phyloP scores from a whole-genome alignment of 2,888 invertebrate species.

The Pammene aurita region DNA sequence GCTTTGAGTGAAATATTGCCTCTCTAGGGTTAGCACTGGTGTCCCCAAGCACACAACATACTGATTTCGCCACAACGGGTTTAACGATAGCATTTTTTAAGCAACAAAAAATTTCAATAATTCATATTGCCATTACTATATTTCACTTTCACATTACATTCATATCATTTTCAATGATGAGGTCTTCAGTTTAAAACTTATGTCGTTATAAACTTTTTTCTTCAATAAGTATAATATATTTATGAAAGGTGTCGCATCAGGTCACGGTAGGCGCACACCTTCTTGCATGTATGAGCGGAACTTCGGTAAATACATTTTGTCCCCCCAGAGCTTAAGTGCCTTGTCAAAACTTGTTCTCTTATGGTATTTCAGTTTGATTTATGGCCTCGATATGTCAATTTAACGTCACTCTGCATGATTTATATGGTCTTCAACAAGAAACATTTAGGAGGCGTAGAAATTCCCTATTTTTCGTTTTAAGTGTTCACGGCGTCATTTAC shows the following conservation, averaged over 20 bases:
- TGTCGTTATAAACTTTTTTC: too few species aligned
- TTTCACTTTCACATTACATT: too few species aligned
- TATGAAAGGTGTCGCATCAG: conserved; percentile 2
- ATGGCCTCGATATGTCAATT: conserved; percentile 79
- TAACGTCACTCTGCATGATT: conserved; percentile 77
- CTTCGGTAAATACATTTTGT: conserved; percentile 40
- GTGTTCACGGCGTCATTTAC: background rate
- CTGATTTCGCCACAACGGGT: too few species aligned
- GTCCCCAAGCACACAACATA: too few species aligned
- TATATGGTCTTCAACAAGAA: conserved; percentile 71
- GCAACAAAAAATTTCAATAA: too few species aligned
- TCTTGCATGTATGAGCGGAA: conserved; percentile 8
- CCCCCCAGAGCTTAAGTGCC: conserved; percentile 58
- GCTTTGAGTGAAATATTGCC: too few species aligned
- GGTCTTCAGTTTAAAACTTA: too few species aligned
- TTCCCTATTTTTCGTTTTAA: conserved; percentile 26
- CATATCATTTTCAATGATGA: too few species aligned
- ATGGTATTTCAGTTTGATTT: conserved; percentile 76
- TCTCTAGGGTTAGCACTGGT: too few species aligned
- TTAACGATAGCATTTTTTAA: too few species aligned
- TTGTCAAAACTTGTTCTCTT: conserved; percentile 79
- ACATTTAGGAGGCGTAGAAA: conserved; percentile 47
- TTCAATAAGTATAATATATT: too few species aligned
- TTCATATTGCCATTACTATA: too few species aligned
- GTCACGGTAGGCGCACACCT: conserved; percentile 12